phyloP scores from a whole-genome alignment of 37 sponge, comb jelly and placozoan genomes.

The Petrosia ficiformis region DNA sequence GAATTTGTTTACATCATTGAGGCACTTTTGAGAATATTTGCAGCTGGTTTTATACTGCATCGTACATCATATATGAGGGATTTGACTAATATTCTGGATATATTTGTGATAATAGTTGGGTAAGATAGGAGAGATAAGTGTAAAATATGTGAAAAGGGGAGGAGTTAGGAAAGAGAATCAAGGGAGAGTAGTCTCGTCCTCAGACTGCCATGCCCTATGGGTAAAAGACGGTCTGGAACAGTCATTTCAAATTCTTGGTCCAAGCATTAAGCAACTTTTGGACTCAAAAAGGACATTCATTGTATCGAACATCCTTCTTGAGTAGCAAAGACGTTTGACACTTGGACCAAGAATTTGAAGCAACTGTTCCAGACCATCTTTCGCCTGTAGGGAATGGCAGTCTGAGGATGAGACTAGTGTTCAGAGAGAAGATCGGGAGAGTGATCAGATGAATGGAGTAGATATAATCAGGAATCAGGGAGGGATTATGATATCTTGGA shows the following conservation, averaged over 20 bases:
- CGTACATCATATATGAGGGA: constrained; percentile 49
- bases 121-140: constrained; percentile 10
- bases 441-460: background rate
- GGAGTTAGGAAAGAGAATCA: background rate
- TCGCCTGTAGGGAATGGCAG: too few species aligned
- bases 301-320: too few species aligned
- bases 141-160: background rate
- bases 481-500: background rate
- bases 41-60: constrained; percentile 41
- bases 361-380: too few species aligned
- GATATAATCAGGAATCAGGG: background rate
- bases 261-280: background rate
- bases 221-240: too few species aligned
- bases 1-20: constrained; percentile 58
- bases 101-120: constrained; percentile 60
- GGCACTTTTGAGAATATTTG: constrained; percentile 46
- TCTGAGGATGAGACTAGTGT: too few species aligned
- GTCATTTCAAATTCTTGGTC: too few species aligned
- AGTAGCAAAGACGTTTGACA: too few species aligned
- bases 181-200: background rate
- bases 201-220: too few species aligned
- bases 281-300: too few species aligned
- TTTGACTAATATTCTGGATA: constrained; percentile 20
- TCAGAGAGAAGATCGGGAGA: background rate
- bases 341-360: too few species aligned